Evolutionary conservation across 2,113 vertebrate species (phyloP).

Genomic region (Plectropomus leopardus): DNA sequence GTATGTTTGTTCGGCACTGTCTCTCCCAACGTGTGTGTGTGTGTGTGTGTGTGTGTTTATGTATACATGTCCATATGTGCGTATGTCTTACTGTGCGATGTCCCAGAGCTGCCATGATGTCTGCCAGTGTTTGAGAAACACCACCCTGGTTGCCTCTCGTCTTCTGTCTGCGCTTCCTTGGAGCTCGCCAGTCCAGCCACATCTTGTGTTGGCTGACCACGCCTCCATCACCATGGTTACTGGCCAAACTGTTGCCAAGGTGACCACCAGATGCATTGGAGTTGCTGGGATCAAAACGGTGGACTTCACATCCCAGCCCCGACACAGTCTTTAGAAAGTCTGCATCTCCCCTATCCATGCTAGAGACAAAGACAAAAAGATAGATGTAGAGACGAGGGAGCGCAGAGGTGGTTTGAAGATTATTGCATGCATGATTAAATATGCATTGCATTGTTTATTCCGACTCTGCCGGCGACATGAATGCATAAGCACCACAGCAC

Average conservation of each 20-base stretch:
- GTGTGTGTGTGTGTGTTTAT: not conserved
- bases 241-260: slow-evolving; percentile 77
- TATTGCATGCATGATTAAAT: slow-evolving; percentile 73
- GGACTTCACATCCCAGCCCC: slow-evolving; percentile 79
- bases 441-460: slow-evolving; percentile 73
- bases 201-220: slow-evolving; percentile 77
- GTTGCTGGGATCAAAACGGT: slow-evolving; percentile 83
- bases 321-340: slow-evolving; percentile 76
- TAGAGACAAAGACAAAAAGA: slow-evolving; percentile 41
- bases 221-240: slow-evolving; percentile 69
- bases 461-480: slow-evolving; percentile 46
- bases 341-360: slow-evolving; percentile 76
- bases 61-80: slow-evolving; percentile 26
- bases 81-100: slow-evolving; percentile 79
- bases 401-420: slow-evolving; percentile 54
- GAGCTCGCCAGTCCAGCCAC: slow-evolving; percentile 85
- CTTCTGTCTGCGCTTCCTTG: slow-evolving; percentile 58
- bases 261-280: slow-evolving; percentile 63
- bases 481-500: slow-evolving; percentile 43
- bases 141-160: slow-evolving; percentile 64
- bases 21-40: slow-evolving; percentile 37
- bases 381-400: slow-evolving; percentile 36
- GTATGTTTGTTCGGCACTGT: slow-evolving; percentile 74
- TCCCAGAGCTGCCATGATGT: slow-evolving; percentile 83
- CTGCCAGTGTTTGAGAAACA: slow-evolving; percentile 78